Evolutionary conservation across 2,113 vertebrate species (phyloP), one percentile per base, ranked within the genome.

Genomic region (Tylochromis polylepis): DNA sequence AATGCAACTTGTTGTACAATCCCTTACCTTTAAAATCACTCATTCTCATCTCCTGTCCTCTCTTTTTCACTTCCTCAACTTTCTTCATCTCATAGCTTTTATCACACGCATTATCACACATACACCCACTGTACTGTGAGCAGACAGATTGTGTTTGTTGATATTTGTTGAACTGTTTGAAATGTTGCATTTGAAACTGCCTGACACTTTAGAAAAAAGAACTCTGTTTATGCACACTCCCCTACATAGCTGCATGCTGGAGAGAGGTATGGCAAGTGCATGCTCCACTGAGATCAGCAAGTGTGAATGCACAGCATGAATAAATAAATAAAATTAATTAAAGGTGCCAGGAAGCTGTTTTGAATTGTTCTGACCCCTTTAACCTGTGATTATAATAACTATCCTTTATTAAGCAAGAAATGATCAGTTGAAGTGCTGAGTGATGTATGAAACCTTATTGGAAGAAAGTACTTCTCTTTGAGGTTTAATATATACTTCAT

Each of bases 301-400:
- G 65, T 4, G 8, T 43, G 38, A 70, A 27, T 43, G 6, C 24
- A 27, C 1, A 11, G 10, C 43, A 51, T 11, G 10, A 75, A 75
- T 20, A 22, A 65, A n/a, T 0, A 0, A 75, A 29, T 0, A 46
- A 12, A 75, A 49, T 20, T 5, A 29, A 75, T 41, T 70, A 24
- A 43, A 43, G 6, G 24, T 20, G 41, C 14, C 22, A 18, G 22
- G 6, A 46, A 11, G 22, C 41, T 11, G 8, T 46, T 72, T 49
- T 46, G 67, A 27, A 49, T 46, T 72, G 22, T 27, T 72, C 41
- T 46, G 41, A 72, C 8, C 9, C 8, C 22, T 46, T 72, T 46
- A 46, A 72, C 22, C 4, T 8, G 3, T 8, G 49, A 3, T 8
- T 3, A 20, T 20, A 53, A 53, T 9, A 51, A 18, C 18, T 51